Evolutionary conservation across 92 coral and sea anemone genomes (phyloP), one percentile per base, ranked within the genome.

Genomic region (Isaurus tuberculatus): DNA sequence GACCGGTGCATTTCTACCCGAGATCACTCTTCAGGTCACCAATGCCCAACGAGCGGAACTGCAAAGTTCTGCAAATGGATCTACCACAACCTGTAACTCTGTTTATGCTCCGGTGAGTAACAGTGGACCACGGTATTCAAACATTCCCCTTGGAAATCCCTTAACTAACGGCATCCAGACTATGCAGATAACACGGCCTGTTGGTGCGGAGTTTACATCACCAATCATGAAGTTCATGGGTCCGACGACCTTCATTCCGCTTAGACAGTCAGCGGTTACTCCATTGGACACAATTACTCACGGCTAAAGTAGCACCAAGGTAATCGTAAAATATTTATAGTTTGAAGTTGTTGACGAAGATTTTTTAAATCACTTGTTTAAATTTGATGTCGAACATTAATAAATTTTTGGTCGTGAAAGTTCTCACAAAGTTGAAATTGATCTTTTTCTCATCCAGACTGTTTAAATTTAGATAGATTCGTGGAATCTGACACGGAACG

Each of bases 161-260:
- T 79, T 96, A 27, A 77, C 93, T 75, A 94, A 94, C 73, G 97
- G 98, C 2, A 88, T 96, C 60, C 98, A 94, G 22, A 86, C 98
- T 34, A 94, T 96, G 92, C 98, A 96, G 84, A 92, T 96, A 48
- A 83, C 98, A 31, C 85, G 98, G n/a, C 98, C 97, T 37, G 84
- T 96, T 93, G 84, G 91, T 22, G 88, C 97, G 23, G 98, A 96
- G 84, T 96, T 96, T 43, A 90, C 95, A 10, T 86, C 94, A 22
- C 98, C 98, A 68, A 88, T 96, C 14, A 96, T 96, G 98, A 96
- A 96, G 88, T 83, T 96, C 27, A 92, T 96, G 84, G 97, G 89
- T 33, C 97, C 98, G 25, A 95, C 98, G 30, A 96, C 98, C 1
- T 96, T 96, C 75, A 82, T 96, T 19, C 98, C 98, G n/a, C 82